Percentiles rank a stretch among this genome's conserved stretches.
Conservation (phyloP, 1,140 invertebrate species). For the Pseudomyrmex concolor region DNA sequence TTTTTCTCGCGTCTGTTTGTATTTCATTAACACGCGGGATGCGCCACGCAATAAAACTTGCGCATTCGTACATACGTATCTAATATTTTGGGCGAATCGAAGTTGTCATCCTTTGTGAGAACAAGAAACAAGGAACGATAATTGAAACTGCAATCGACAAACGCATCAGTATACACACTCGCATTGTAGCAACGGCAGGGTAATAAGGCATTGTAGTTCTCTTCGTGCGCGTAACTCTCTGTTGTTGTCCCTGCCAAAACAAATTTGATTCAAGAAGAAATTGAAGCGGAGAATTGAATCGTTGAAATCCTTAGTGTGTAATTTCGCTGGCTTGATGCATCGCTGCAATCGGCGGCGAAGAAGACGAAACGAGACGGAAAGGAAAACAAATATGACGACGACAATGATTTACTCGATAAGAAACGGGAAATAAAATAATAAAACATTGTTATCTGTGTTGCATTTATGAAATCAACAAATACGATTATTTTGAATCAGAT, state of each 20-base stretch:
- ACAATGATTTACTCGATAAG: constrained; percentile 72
- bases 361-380: constrained; percentile 8
- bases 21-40: constrained; percentile 50
- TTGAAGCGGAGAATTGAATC: constrained; percentile 48
- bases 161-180: neutral
- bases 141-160: constrained; percentile 41
- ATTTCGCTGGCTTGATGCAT: constrained; percentile 9
- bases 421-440: constrained; percentile 70
- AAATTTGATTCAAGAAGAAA: constrained; percentile 71
- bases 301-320: constrained; percentile 65
- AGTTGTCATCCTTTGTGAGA: constrained; percentile 34
- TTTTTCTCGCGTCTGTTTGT: constrained; percentile 24
- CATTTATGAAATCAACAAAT: constrained; percentile 41
- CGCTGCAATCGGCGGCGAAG: neutral
- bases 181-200: neutral
- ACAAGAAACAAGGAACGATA: constrained; percentile 51
- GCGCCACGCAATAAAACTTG: constrained; percentile 15
- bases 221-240: neutral
- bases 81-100: constrained; percentile 12
- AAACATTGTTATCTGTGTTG: constrained; percentile 56
- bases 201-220: constrained; percentile 14
- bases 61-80: constrained; percentile 10
- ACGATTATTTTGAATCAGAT: constrained; percentile 30
- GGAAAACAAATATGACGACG: constrained; percentile 59
- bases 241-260: constrained; percentile 53